Conservation (phyloP, 2,888 invertebrate genomes). For the Adelphocoris suturalis region DNA sequence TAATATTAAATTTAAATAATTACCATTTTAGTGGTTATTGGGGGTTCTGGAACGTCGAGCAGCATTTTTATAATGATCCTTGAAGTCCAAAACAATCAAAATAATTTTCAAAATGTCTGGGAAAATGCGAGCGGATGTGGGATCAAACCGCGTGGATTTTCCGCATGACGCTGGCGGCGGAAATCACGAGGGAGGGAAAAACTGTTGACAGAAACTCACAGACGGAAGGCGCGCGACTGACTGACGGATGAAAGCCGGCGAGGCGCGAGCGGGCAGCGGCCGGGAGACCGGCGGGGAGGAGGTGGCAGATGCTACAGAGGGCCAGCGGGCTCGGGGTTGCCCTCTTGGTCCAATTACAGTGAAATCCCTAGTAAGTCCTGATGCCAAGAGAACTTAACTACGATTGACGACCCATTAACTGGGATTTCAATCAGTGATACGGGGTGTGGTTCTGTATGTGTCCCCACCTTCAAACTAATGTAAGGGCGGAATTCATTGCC, state of each 20-base stretch:
- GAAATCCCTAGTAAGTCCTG: no score
- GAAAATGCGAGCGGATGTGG: no score
- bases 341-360: not conserved
- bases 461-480: no score
- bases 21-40: conserved; percentile 14
- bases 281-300: not conserved
- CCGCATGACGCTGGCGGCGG: conserved; percentile 58
- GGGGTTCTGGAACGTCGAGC: conserved; percentile 18
- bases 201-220: conserved; percentile 23
- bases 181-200: not conserved
- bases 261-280: not conserved
- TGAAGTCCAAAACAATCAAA: not conserved
- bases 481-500: no score
- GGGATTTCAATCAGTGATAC: no score
- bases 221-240: conserved; percentile 54
- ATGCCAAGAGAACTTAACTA: no score
- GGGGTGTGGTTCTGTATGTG: no score
- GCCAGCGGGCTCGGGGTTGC: not conserved
- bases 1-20: not conserved
- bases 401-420: no score
- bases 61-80: conserved; percentile 7
- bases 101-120: no score
- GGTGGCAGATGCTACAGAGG: conserved; percentile 39
- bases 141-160: conserved; percentile 50
- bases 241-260: conserved; percentile 38